Evolutionary conservation across 2,888 invertebrate species (phyloP), one percentile per base, ranked within the genome.

Genomic region (Trichogramma dendrolimi): DNA sequence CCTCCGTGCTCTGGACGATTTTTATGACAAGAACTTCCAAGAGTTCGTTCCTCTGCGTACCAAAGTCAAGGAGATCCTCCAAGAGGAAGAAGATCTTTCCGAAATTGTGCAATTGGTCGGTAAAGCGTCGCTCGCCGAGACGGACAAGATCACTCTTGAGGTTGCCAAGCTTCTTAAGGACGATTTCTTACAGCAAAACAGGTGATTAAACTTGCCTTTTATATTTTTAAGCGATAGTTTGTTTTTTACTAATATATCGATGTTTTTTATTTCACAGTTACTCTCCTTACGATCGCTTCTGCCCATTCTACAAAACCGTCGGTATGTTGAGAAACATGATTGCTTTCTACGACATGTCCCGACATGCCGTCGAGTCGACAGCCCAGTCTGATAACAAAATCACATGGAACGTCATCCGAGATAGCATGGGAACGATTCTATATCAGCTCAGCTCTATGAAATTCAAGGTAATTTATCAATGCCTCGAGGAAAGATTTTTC

Each of bases 81-180:
- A 96, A 81, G 98, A 99, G 81, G 99, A 99, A 81, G 99, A 99
- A 82, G 99, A 99, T 82, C 83, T 99, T 73, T 96, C 97, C 0
- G 99, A 99, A 88, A 99, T 99, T 81, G 99, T 99, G 73, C 99
- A 99, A 81, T 84, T 99, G 72, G 99, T 99, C 69, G 99, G 99
- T 78, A 99, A 99, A 83, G 96, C 96, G 41, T 97, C 97, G 0
- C 85, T 99, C 67, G 98, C 99, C 6, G 99, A 99, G 83, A 91
- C 94, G 41, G 99, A 99, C 82, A 99, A 99, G 83, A 97, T 99
- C 80, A 99, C 98, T 0, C 86, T 99, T 64, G 99, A 99, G 83
- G 95, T 99, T 52, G 97, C 98, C 72, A 96, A 96, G 81, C 83
- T 99, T 71, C 85, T 99, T 67, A 98, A 99, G 80, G 99, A 99